Conservation (phyloP, 1,140 invertebrate genomes). For the Diorhabda elongata region DNA sequence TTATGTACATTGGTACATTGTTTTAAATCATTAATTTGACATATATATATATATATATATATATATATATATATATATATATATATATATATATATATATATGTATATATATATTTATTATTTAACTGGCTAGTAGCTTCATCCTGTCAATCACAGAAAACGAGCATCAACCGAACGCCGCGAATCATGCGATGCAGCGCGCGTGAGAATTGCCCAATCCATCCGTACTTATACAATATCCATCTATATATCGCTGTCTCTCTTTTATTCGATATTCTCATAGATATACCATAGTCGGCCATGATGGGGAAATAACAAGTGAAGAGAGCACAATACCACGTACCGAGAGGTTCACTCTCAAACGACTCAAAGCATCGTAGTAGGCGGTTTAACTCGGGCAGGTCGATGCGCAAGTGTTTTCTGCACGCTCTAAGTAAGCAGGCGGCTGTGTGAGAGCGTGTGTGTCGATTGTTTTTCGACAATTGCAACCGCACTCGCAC, state of each 20-base stretch:
- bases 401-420: conserved; percentile 43
- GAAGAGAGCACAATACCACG: conserved; percentile 37
- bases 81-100: too few relatives aligned
- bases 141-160: neutral
- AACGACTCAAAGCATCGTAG: conserved; percentile 29
- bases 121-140: too few relatives aligned
- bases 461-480: conserved; percentile 38
- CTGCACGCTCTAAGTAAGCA: conserved; percentile 34
- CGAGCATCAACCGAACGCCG: neutral
- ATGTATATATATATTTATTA: too few relatives aligned
- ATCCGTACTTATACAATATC: neutral
- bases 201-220: neutral
- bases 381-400: conserved; percentile 44
- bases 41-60: too few relatives aligned
- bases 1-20: too few relatives aligned
- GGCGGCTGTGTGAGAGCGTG: conserved; percentile 24
- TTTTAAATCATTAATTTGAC: too few relatives aligned
- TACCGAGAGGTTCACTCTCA: conserved; percentile 11
- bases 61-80: too few relatives aligned
- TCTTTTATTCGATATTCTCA: neutral
- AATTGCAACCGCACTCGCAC: conserved; percentile 34
- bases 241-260: neutral
- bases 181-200: neutral
- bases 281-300: conserved; percentile 30
- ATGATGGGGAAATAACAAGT: conserved; percentile 42